Conservation (phyloP, 2,113 vertebrate species). For the Oryctolagus cuniculus region DNA sequence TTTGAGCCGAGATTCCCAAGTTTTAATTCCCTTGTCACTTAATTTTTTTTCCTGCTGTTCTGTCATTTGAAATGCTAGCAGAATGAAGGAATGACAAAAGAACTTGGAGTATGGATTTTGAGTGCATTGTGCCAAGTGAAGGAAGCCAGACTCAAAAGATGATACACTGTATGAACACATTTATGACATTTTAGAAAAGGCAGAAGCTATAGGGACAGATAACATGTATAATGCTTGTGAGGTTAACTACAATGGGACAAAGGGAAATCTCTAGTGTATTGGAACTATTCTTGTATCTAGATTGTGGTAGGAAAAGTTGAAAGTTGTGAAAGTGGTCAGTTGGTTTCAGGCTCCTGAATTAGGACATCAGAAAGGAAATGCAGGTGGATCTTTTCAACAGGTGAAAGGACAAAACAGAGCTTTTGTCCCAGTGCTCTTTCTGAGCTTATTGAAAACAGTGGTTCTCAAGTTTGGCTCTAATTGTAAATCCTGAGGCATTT, state of each 20-base stretch:
- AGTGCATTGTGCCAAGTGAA: neutral
- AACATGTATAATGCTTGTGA: neutral
- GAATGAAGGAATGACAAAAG: conserved; percentile 25
- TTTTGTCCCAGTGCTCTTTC: neutral
- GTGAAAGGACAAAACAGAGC: neutral
- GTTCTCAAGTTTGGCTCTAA: neutral
- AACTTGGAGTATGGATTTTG: conserved; percentile 13
- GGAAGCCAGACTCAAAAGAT: conserved; percentile 18
- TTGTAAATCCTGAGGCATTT: neutral
- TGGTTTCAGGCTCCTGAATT: neutral
- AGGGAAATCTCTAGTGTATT: neutral
- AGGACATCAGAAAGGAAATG: neutral
- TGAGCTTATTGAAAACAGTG: neutral
- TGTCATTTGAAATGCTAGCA: conserved; percentile 50
- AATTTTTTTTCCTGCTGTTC: neutral
- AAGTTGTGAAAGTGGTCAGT: neutral
- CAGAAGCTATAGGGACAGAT: neutral
- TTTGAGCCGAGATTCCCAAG: neutral
- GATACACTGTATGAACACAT: neutral
- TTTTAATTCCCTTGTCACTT: neutral
- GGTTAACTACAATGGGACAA: neutral
- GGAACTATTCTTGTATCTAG: neutral
- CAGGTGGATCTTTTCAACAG: neutral
- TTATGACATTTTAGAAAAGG: neutral
- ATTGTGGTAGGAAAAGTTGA: neutral